Evolutionary conservation across 2,113 vertebrate species (phyloP).

Genomic region (Sterna hirundo): DNA sequence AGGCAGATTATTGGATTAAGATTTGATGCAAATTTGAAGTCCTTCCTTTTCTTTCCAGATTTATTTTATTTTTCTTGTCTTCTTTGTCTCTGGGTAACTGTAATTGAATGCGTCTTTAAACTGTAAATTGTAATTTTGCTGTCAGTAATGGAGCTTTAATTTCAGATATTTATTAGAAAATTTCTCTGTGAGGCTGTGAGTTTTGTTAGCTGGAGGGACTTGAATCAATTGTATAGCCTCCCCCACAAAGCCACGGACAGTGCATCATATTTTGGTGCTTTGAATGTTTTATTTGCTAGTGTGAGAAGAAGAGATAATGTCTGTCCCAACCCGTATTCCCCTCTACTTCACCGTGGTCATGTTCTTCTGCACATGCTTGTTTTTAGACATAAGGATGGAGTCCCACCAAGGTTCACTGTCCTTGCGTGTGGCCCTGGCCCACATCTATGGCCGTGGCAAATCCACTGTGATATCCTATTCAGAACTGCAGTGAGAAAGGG

Average conservation of each 20-base stretch:
- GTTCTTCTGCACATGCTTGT: not conserved
- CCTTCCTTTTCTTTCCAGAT: constrained; percentile 54
- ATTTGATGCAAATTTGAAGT: constrained; percentile 57
- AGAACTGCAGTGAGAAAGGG: not conserved
- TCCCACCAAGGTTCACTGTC: not conserved
- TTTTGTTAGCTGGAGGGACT: constrained; percentile 47
- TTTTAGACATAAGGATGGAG: not conserved
- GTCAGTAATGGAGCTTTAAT: constrained; percentile 62
- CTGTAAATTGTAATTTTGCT: constrained; percentile 70
- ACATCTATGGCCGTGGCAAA: not conserved
- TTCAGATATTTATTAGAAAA: constrained; percentile 67
- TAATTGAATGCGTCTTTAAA: constrained; percentile 63
- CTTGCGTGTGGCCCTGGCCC: not conserved
- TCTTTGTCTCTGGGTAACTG: constrained; percentile 57
- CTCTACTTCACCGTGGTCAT: not conserved
- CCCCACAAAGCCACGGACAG: not conserved
- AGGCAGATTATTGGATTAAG: constrained; percentile 70
- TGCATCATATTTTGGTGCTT: not conserved
- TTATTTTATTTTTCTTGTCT: constrained; percentile 35
- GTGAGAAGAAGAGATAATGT: not conserved
- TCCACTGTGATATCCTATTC: not conserved
- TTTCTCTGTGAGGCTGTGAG: constrained; percentile 30
- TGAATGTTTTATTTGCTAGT: not conserved
- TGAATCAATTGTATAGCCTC: constrained; percentile 8
- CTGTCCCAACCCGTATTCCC: not conserved